Evolutionary conservation across 2,113 vertebrate genomes (phyloP).

Genomic region (Elaphurus davidianus): DNA sequence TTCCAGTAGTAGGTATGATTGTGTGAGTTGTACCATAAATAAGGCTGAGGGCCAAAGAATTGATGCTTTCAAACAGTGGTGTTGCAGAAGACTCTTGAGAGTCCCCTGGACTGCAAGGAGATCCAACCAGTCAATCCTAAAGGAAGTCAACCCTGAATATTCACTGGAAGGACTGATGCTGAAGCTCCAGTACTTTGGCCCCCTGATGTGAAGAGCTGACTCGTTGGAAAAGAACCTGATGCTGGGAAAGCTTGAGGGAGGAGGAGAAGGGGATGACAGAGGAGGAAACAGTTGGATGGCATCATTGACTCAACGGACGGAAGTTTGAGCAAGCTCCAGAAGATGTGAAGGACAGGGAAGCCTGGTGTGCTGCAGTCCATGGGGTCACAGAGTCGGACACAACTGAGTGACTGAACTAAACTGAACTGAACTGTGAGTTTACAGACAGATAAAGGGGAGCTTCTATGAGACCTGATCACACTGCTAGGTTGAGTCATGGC

Average conservation of each 20-base stretch:
- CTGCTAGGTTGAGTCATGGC: background rate
- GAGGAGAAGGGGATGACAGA: background rate
- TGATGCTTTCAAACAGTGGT: background rate
- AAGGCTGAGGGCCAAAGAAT: background rate
- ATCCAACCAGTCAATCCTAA: background rate
- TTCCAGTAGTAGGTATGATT: background rate
- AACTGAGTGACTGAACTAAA: background rate
- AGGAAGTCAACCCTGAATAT: background rate
- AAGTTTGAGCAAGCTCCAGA: background rate
- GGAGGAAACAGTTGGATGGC: background rate
- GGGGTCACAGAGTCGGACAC: fast-evolving
- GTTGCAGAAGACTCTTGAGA: background rate
- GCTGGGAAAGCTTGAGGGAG: background rate
- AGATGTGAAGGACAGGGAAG: background rate
- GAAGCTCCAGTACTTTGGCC: background rate
- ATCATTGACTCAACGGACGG: fast-evolving
- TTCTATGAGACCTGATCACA: background rate
- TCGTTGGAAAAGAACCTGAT: background rate
- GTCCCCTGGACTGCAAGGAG: background rate
- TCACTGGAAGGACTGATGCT: background rate
- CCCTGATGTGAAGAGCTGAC: background rate
- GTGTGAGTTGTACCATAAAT: background rate
- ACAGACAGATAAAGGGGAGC: background rate
- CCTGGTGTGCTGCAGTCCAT: background rate
- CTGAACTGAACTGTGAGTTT: background rate